Evolutionary conservation across 2,113 vertebrate genomes (phyloP), one percentile per base, ranked within the genome.

Genomic region (Brienomyrus brachyistius): DNA sequence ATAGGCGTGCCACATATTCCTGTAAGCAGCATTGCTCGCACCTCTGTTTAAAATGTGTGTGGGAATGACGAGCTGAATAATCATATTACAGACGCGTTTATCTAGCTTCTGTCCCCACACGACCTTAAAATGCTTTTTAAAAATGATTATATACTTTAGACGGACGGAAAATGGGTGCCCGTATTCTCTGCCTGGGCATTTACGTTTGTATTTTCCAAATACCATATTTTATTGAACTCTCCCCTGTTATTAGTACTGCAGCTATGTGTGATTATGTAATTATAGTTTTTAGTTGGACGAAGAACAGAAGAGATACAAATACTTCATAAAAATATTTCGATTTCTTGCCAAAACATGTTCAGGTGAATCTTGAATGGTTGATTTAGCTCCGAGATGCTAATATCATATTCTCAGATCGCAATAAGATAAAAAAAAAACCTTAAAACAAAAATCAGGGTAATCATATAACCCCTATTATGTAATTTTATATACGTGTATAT

Each of bases 1-100:
- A 52, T 56, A 89, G 91, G 80, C 83, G 91, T 91, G 87, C 56
- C 87, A 51, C 40, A 56, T 48, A 59, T 88, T 77, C 19, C 6
- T 21, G 45, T 87, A 19, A 66, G 13, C 40, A 40, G 35, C 43
- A 13, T 21, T 70, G 56, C 45, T 66, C 21, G 17, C 54, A 43
- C 40, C 10, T 50, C 21, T n/a, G 35, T 66, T 47, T 84, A 48
- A 52, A 54, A 86, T 51, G 23, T 23, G 23, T 27, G 13, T 35
- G n/a, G 10, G 27, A 23, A 86, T 35, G 13, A 48, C 8, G 56
- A 54, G 62, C 10, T 70, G 62, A 31, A 70, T 70, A 31, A 35
- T 87, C n/a, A 21, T 43, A 47, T 88, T 88, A 45, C 54, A 15
- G 56, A 19, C 9, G 88, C 19, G 40, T 66, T 70, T 74, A 13